Conservation (phyloP, 1,140 invertebrate genomes). For the Brachionus rubens region DNA sequence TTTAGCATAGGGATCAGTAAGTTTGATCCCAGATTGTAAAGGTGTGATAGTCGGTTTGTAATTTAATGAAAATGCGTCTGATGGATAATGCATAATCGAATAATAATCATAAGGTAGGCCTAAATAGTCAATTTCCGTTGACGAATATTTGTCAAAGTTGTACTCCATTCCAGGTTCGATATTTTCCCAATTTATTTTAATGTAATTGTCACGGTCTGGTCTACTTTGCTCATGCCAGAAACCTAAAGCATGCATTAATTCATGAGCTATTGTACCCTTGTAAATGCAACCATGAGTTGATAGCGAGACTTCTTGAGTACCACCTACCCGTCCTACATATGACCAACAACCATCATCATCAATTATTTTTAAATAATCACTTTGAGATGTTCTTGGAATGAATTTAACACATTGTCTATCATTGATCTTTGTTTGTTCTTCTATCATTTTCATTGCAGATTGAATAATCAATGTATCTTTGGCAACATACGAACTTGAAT, state of each 20-base stretch:
- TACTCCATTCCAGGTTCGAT: neutral
- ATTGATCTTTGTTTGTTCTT: constrained; percentile 20
- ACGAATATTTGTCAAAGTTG: neutral
- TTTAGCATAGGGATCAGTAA: neutral
- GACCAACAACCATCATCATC: constrained; percentile 41
- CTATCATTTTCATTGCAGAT: constrained; percentile 5
- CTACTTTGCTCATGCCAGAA: constrained; percentile 98
- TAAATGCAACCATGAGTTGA: constrained; percentile 21
- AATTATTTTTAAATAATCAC: neutral
- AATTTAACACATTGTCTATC: constrained; percentile 18
- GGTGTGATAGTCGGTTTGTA: neutral
- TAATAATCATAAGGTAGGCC: neutral
- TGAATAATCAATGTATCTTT: neutral
- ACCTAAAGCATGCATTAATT: constrained; percentile 94
- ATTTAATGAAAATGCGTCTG: neutral
- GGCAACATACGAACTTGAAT: neutral
- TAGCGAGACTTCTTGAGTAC: neutral
- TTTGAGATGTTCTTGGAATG: constrained; percentile 16
- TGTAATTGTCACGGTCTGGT: constrained; percentile 81
- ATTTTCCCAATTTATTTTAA: constrained; percentile 47
- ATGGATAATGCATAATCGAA: constrained; percentile 19
- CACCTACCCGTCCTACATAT: constrained; percentile 5
- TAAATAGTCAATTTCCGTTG: neutral
- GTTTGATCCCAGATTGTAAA: neutral
- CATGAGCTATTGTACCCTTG: constrained; percentile 55